Evolutionary conservation across 2,888 invertebrate genomes (phyloP).

Genomic region (Macrophya annulata): DNA sequence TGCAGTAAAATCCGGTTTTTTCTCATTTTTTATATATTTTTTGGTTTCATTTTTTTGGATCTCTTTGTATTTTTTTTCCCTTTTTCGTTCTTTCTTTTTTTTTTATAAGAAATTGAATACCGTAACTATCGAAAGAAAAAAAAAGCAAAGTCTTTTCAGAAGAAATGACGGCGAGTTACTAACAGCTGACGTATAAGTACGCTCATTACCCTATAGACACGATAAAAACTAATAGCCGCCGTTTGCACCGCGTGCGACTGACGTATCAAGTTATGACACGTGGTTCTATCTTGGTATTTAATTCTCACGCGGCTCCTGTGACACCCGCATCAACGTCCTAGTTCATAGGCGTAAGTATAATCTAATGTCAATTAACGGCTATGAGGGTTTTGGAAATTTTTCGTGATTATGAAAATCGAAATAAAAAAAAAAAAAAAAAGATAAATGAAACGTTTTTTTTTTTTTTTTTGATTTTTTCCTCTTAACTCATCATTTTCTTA

Average conservation of each 20-base stretch:
- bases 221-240: constrained; percentile 21
- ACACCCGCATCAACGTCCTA: constrained; percentile 60
- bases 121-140: background rate
- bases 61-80: too few relatives aligned
- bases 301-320: constrained; percentile 69
- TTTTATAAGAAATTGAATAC: too few relatives aligned
- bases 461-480: background rate
- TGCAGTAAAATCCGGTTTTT: too few relatives aligned
- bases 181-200: background rate
- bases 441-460: background rate
- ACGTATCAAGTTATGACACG: constrained; percentile 69
- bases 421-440: background rate
- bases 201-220: background rate
- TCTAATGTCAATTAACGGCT: background rate
- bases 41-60: too few relatives aligned
- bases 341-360: constrained; percentile 40
- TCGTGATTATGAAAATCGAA: background rate
- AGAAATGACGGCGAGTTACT: background rate
- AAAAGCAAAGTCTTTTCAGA: background rate
- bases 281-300: constrained; percentile 65
- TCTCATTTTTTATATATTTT: too few relatives aligned
- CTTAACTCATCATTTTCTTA: background rate
- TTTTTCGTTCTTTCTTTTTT: too few relatives aligned
- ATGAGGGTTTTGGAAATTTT: background rate
- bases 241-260: constrained; percentile 20